Evolutionary conservation across 2,113 vertebrate genomes (phyloP).

Genomic region (Mesitornis unicolor): DNA sequence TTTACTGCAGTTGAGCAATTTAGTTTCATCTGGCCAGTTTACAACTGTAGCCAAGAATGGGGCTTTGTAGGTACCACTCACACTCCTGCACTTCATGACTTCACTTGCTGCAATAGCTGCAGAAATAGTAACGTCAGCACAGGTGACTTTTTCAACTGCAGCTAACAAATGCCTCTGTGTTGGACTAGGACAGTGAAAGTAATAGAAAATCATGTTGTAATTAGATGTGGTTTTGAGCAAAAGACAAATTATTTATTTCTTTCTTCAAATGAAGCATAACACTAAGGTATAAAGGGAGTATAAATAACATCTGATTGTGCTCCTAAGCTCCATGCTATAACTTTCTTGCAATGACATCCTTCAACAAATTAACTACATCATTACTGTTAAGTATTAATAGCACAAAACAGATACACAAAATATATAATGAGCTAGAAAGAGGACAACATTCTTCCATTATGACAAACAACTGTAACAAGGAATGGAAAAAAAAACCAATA

Average conservation of each 20-base stretch:
- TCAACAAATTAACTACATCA: constrained; percentile 68
- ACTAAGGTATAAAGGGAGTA: constrained; percentile 41
- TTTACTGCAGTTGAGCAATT: not conserved
- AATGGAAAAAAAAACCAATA: constrained; percentile 27
- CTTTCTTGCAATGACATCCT: constrained; percentile 66
- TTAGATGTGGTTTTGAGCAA: constrained; percentile 52
- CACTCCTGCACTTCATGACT: too few relatives aligned
- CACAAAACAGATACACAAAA: constrained; percentile 67
- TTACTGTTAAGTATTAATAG: constrained; percentile 63
- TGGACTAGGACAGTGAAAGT: not conserved
- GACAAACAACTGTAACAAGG: constrained; percentile 62
- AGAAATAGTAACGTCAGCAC: not conserved
- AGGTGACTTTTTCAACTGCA: not conserved
- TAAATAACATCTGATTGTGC: constrained; percentile 68
- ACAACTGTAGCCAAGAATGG: not conserved
- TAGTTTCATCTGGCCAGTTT: not conserved
- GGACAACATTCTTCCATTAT: constrained; percentile 58
- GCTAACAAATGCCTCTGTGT: not conserved
- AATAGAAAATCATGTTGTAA: constrained; percentile 34
- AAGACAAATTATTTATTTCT: constrained; percentile 65
- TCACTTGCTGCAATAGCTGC: not conserved
- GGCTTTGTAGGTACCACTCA: not conserved
- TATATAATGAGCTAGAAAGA: constrained; percentile 64
- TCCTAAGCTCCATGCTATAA: constrained; percentile 63
- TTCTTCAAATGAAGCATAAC: constrained; percentile 48